Base-by-base conservation (phyloP, 2,888 invertebrate genomes). In the Mellilla xanthometata region DNA sequence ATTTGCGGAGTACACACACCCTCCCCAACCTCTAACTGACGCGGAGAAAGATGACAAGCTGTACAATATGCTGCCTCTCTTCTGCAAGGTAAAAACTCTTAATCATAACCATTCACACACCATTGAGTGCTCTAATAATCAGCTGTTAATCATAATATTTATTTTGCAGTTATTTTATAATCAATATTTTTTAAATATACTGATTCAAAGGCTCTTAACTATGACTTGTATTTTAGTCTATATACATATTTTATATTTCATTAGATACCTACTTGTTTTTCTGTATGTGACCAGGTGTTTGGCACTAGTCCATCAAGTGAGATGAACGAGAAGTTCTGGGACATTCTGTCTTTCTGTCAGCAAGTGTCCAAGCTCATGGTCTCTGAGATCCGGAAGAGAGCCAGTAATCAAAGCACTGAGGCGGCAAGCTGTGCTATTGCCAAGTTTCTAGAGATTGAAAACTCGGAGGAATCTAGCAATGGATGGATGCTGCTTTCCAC, bases 281-380 rank as follows among this genome's bases (percentile, higher is more conserved):
- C n/a, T n/a, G n/a, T n/a, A n/a, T n/a, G 26, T 26, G 5, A 10
- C 24, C 30, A 98, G 97, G 97, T 98, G 38, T 98, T 98, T 88
- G 96, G 97, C 56, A 93, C 95, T 57, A 96, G 96, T 76, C 96
- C 97, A 45, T 94, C 97, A n/a, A 94, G 95, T 71, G 98, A 99
- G 72, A 97, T 99, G 96, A 96, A 95, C 76, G 97, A 97, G 76
- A 98, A 98, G 81, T 99, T 99, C 89, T 96, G 97, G 93, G 99
- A 99, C 76, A 96, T 98, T 58, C 90, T 97, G 42, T 95, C 97
- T 56, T 99, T 99, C 77, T 97, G 97, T 68, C 96, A 97, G 73
- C 96, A 97, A 91, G 96, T 98, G 0, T 98, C 98, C 0, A 94
- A 96, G 56, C 91, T 99, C 12, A 97, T 99, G 96, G 99, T 99